Base-by-base conservation (phyloP, 1,140 invertebrate genomes). In the Babylonia areolata region DNA sequence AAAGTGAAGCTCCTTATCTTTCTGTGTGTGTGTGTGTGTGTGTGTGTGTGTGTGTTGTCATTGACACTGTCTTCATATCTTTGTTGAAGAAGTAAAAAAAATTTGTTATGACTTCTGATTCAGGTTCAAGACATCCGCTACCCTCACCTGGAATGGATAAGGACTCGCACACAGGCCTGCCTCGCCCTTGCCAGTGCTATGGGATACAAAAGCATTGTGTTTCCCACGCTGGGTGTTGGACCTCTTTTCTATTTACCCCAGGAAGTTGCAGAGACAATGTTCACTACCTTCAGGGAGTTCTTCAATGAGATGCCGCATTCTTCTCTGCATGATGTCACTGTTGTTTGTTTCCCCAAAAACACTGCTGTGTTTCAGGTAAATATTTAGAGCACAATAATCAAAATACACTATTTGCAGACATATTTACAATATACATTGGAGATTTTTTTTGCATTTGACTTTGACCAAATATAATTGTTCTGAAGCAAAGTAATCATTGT, bases 111-210 rank as follows among this genome's bases (percentile, higher is more conserved):
- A 46, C 42, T 46, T 15, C n/a, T 51, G 46, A 51, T 17, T 51
- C 46, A 51, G 46, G 46, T 51, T n/a, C n/a, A 51, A 20, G 20
- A 64, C 9, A 3, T 64, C 9, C 6, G 3, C 58, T 64, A 42
- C 37, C 39, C 40, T 11, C 37, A 35, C 2, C 77, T 79, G 2
- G 5, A 79, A 42, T 3, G 3, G 15, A 2, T 79, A n/a, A 40
- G 28, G 77, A 6, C 23, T 17, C 37, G 39, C 28, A 28, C 42
- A 2, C 37, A 28, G 3, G 35, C 37, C 77, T 79, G 77, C 40
- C 77, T 79, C n/a, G 23, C 77, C 37, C 37, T 46, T 40, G 77
- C 77, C 40, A 79, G 77, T 79, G 77, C 77, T 42, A 54, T 31
- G 31, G 33, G 20, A 5, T 54, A 6, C n/a, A 12, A 9, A n/a